Evolutionary conservation across 2,888 invertebrate genomes (phyloP).

Genomic region (Drosophila borborema): DNA sequence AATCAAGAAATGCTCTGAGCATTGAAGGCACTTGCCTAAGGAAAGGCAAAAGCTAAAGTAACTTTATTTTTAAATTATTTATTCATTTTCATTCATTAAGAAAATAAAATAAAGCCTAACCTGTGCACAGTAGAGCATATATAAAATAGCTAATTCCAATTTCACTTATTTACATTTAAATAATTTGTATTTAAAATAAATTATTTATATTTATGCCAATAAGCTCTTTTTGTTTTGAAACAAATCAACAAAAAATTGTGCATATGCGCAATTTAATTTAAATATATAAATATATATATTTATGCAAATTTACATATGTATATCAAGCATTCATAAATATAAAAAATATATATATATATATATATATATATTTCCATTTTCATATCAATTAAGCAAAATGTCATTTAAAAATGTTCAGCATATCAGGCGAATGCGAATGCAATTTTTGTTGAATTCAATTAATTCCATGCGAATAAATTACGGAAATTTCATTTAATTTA

Average conservation of each 20-base stretch:
- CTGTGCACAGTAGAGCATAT: too few relatives aligned
- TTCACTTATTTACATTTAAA: background rate
- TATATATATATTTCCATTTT: conserved; percentile 1
- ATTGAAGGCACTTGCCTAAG: too few relatives aligned
- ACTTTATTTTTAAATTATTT: too few relatives aligned
- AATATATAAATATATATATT: background rate
- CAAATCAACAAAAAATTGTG: background rate
- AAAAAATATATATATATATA: background rate
- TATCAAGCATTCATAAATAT: background rate
- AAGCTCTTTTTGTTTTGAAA: too few relatives aligned
- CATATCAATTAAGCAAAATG: conserved; percentile 52
- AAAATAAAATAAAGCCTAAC: too few relatives aligned
- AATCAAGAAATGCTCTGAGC: too few relatives aligned
- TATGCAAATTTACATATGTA: background rate
- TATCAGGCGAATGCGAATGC: conserved; percentile 20
- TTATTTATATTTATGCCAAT: background rate
- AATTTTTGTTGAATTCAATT: conserved; percentile 54
- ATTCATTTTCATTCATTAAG: too few relatives aligned
- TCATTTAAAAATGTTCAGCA: conserved; percentile 30
- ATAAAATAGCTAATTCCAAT: background rate
- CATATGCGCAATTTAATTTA: background rate
- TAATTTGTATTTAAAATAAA: background rate
- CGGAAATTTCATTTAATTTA: conserved; percentile 55
- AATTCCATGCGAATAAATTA: conserved; percentile 55
- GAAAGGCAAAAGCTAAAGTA: too few relatives aligned